phyloP scores from a whole-genome alignment of 2,888 invertebrate species.

The Lycia hirtaria region DNA sequence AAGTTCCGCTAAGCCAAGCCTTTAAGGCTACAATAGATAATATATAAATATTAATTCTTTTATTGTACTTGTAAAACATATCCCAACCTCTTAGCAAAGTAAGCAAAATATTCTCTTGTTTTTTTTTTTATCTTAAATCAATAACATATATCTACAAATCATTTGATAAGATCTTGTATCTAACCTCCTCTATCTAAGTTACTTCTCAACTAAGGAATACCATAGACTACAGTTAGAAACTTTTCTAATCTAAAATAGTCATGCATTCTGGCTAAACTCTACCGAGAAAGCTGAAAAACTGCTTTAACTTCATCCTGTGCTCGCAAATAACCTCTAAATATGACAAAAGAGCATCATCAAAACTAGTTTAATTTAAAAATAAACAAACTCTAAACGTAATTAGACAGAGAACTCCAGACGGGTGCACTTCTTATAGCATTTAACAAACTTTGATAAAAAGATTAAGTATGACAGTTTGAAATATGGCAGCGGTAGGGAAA shows the following conservation, averaged over 20 bases:
- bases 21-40: no score
- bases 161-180: not conserved
- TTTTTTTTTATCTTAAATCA: not conserved
- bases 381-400: slow-evolving; percentile 71
- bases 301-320: slow-evolving; percentile 19
- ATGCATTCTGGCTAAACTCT: not conserved
- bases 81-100: no score
- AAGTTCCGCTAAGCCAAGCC: no score
- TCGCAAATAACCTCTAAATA: slow-evolving; percentile 31
- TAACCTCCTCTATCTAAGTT: not conserved
- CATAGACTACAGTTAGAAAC: not conserved
- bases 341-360: slow-evolving; percentile 48
- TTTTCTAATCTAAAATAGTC: slow-evolving; percentile 10
- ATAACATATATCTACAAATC: not conserved
- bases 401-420: slow-evolving; percentile 74
- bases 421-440: slow-evolving; percentile 81
- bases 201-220: no score
- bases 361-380: slow-evolving; percentile 63
- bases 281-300: slow-evolving; percentile 6
- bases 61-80: no score
- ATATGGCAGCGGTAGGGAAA: slow-evolving; percentile 81
- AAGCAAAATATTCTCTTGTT: slow-evolving; percentile 1
- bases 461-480: slow-evolving; percentile 86
- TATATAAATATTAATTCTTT: no score
- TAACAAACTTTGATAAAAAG: slow-evolving; percentile 86